Base-by-base conservation (phyloP, 2,888 invertebrate genomes). In the Sphecodes monilicornis region DNA sequence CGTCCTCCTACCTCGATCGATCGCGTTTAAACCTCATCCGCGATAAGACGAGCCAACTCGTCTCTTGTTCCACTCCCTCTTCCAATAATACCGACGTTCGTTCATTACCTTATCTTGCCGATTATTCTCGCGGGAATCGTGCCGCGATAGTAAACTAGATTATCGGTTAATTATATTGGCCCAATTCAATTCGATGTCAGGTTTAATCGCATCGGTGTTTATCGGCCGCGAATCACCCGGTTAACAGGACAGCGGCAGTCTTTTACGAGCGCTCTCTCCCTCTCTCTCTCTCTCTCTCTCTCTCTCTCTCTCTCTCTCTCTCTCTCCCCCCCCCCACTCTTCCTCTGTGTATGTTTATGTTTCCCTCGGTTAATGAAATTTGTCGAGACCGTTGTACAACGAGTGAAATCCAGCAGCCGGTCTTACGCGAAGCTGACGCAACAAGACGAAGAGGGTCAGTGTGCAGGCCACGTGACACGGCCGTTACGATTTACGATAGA, bases 401-500 rank as follows among this genome's bases (percentile, higher is more conserved):
- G 10, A 66, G 36, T 18, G 22, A 36, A 82, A 72, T 68, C 50
- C 66, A 22, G 22, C 41, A 36, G 50, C 50, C n/a, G 46, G 76
- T 73, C 50, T 73, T 69, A 69, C 29, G 76, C 54, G 50, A 76
- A 76, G 36, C 69, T 73, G 78, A 83, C 69, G 78, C 78, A 76
- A 83, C 69, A 10, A 68, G 39, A 29, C 64, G 78, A 18, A 68
- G 60, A 73, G 78, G 78, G 72, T 76, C 83, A 70, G 68, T 76
- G 79, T 74, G 74, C 76, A 64, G 76, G 54, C 79, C 76, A 73
- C 77, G 81, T 69, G 81, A 72, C 60, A 60, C 29, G 5, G 6
- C 11, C 64, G 68, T 1, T 66, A 43, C 82, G 54, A 69, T 82
- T 76, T 85, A 82, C 84, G 84, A 86, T 84, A 84, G 82, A 86